Percentiles rank a stretch among this genome's conserved stretches.
Evolutionary conservation across 2,888 invertebrate species (phyloP).

Genomic region (Netelia inedita): DNA sequence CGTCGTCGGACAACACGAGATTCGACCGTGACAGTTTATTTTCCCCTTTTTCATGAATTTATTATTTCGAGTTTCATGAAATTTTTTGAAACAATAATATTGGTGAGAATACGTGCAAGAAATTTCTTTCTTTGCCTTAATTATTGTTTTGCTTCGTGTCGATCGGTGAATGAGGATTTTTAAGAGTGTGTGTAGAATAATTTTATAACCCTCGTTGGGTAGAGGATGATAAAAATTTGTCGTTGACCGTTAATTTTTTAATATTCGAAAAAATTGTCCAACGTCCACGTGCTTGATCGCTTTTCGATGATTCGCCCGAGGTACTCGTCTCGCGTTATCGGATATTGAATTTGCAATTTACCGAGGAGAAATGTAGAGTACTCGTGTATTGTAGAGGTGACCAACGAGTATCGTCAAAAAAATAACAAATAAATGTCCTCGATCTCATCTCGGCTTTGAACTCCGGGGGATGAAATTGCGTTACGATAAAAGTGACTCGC

Average conservation of each 20-base stretch:
- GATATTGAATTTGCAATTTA: conserved; percentile 39
- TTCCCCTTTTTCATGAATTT: neutral
- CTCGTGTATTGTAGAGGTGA: neutral
- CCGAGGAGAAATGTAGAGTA: neutral
- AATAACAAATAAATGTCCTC: too few species aligned
- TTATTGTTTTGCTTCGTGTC: too few species aligned
- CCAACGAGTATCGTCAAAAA: too few species aligned
- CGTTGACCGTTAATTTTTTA: neutral
- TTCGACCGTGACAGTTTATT: neutral
- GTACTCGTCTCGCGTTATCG: neutral
- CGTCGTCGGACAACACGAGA: neutral
- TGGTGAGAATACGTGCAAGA: too few species aligned
- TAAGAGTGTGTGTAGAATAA: neutral
- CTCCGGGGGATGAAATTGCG: neutral
- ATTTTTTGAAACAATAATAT: too few species aligned
- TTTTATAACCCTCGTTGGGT: neutral
- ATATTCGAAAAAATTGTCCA: neutral
- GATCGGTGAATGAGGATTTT: neutral
- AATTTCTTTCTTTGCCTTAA: too few species aligned
- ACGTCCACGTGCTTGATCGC: neutral
- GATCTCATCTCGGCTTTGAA: neutral
- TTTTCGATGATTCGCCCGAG: neutral
- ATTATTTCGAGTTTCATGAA: too few species aligned
- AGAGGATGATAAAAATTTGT: neutral
- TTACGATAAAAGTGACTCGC: neutral